Evolutionary conservation across 2,113 vertebrate genomes (phyloP), one percentile per base, ranked within the genome.

Genomic region (Nothobranchius kuhntae): DNA sequence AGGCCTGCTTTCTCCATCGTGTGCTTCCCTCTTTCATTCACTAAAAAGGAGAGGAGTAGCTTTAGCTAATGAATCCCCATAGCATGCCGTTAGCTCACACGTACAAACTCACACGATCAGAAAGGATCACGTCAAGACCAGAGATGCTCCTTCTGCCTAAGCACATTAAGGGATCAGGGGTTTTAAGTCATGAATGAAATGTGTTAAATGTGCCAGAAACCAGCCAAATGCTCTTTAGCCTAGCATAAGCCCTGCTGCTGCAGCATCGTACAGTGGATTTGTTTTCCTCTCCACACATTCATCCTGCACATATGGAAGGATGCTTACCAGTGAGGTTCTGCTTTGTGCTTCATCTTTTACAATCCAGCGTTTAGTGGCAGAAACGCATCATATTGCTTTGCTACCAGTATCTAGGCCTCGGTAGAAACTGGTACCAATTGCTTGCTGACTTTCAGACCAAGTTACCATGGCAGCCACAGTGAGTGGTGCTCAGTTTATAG

Each of bases 381-480:
- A 78, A 73, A 69, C 15, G 69, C 77, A 78, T 89, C 90, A 87
- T 89, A 86, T 91, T 85, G 68, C 85, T 80, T 84, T 85, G 72
- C 79, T 84, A 85, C 83, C 86, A 88, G 89, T 89, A 87, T 82
- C 80, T 71, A 84, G 87, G 85, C 81, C 89, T 91, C 87, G 90
- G 88, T 88, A 92, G 81, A 91, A 93, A 93, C 88, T 92, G 91
- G 89, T 92, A 93, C 92, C 89, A 75, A 91, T 92, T 89, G 87
- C 90, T 80, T 89, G 73, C 79, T 53, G 90, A 91, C 90, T 93
- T 91, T 91, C 90, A 92, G 86, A 78, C 83, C 88, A 89, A 2
- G 93, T 93, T 94, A 87, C 93, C 93, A 94, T 93, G 92, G 92
- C 90, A 93, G 92, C 92, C 75, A 68, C 81, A 74, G 80, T 92